Percentiles rank a stretch among this genome's conserved stretches.
Conservation (phyloP, 2,797 vertebrate genomes). For the Liasis olivaceus region DNA sequence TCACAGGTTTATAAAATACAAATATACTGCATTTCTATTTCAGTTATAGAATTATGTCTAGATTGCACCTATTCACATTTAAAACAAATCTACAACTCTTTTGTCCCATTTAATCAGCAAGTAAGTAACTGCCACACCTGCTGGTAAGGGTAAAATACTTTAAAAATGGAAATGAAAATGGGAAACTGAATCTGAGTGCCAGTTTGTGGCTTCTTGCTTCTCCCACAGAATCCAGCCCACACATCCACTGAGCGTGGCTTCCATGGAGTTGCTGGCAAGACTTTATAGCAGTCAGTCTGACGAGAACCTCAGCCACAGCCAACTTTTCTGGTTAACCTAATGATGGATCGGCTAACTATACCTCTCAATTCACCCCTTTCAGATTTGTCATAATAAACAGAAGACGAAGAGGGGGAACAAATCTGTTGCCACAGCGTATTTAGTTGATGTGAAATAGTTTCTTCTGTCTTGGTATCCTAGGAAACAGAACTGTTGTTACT, state of each 20-base stretch:
- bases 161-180: neutral
- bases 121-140: neutral
- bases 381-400: conserved; percentile 9
- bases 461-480: conserved; percentile 65
- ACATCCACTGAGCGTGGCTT: neutral
- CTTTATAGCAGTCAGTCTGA: neutral
- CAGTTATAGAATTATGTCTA: neutral
- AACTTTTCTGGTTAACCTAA: conserved; percentile 8
- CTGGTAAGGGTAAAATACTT: neutral
- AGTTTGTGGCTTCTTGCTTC: neutral
- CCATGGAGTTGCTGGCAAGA: neutral
- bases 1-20: neutral
- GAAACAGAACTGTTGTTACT: conserved; percentile 65
- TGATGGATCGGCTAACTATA: neutral
- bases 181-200: neutral
- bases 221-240: neutral
- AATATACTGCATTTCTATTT: neutral
- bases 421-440: conserved; percentile 42
- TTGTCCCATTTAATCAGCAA: neutral
- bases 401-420: conserved; percentile 14
- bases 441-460: conserved; percentile 44
- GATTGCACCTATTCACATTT: neutral
- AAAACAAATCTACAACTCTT: neutral
- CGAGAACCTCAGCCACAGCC: neutral
- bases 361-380: neutral